A percentile compares a stretch with the other conserved stretches of the same genome.
Conservation (phyloP, 23 tunicate genomes). For the Oikopleura vanhoeffeni region DNA sequence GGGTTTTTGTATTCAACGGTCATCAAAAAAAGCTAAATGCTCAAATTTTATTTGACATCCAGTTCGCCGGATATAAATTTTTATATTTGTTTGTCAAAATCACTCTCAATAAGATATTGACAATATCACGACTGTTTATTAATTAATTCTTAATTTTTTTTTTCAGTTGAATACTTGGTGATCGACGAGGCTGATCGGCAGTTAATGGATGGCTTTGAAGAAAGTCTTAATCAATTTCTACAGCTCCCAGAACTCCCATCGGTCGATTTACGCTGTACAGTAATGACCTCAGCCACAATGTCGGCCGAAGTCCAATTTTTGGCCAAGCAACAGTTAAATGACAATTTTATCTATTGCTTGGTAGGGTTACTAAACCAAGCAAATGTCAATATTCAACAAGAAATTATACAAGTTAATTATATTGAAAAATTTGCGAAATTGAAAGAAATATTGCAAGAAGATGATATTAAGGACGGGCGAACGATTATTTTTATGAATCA, state of each 20-base stretch:
- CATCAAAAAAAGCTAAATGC: too few species aligned
- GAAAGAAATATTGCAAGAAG: background rate
- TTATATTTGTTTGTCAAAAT: too few species aligned
- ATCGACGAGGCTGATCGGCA: background rate
- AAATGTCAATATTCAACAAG: background rate
- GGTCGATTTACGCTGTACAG: background rate
- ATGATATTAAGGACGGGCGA: background rate
- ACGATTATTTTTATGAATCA: constrained; percentile 13
- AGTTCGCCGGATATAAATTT: too few species aligned
- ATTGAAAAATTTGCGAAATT: background rate
- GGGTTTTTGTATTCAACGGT: too few species aligned
- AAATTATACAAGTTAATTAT: background rate
- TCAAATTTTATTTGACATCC: too few species aligned
- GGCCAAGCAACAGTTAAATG: background rate
- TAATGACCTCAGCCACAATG: constrained; percentile 12
- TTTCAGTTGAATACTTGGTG: background rate
- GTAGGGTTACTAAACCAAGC: constrained; percentile 3
- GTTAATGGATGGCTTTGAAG: constrained; percentile 10
- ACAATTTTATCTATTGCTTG: background rate
- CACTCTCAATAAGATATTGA: too few species aligned
- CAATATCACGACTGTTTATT: too few species aligned
- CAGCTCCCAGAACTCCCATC: background rate
- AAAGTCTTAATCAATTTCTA: constrained; percentile 4
- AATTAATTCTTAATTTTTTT: background rate
- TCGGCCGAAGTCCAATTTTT: background rate